Evolutionary conservation across 2,113 vertebrate genomes (phyloP).

Genomic region (Lepus timidus): DNA sequence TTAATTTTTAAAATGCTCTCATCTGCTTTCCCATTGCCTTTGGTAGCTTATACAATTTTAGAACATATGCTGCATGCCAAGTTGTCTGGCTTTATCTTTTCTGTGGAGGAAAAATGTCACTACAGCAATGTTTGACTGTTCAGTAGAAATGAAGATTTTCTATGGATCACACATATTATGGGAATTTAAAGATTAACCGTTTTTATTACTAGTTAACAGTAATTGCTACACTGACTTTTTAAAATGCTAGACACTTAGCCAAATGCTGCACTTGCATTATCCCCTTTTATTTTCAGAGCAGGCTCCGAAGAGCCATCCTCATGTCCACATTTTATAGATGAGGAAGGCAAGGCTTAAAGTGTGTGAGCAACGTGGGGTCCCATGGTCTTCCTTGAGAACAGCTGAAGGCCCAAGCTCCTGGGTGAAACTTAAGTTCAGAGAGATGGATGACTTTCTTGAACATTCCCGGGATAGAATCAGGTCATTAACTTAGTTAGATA

Average conservation of each 20-base stretch:
- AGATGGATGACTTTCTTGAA: not conserved
- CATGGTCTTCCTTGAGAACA: not conserved
- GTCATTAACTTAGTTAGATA: not conserved
- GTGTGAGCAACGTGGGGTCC: not conserved
- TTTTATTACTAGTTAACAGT: slow-evolving; percentile 29
- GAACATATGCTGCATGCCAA: slow-evolving; percentile 77
- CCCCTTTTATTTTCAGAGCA: slow-evolving; percentile 35
- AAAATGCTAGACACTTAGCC: not conserved
- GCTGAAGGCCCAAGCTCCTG: not conserved
- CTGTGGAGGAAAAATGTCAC: slow-evolving; percentile 63
- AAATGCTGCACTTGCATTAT: not conserved
- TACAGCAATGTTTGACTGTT: slow-evolving; percentile 22
- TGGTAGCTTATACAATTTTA: slow-evolving; percentile 74
- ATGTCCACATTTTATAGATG: not conserved
- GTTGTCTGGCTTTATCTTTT: slow-evolving; percentile 76
- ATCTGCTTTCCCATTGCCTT: slow-evolving; percentile 75
- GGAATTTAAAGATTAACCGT: slow-evolving; percentile 51
- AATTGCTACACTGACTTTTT: not conserved
- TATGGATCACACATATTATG: slow-evolving; percentile 6
- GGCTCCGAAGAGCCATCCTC: not conserved
- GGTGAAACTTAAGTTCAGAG: not conserved
- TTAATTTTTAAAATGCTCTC: slow-evolving; percentile 83
- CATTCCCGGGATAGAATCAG: not conserved
- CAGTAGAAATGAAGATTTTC: slow-evolving; percentile 51
- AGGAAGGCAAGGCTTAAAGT: not conserved